Percentiles rank a stretch among this genome's conserved stretches.
phyloP scores from a whole-genome alignment of 2,888 invertebrate species.

The Drosophila stalkeri region DNA sequence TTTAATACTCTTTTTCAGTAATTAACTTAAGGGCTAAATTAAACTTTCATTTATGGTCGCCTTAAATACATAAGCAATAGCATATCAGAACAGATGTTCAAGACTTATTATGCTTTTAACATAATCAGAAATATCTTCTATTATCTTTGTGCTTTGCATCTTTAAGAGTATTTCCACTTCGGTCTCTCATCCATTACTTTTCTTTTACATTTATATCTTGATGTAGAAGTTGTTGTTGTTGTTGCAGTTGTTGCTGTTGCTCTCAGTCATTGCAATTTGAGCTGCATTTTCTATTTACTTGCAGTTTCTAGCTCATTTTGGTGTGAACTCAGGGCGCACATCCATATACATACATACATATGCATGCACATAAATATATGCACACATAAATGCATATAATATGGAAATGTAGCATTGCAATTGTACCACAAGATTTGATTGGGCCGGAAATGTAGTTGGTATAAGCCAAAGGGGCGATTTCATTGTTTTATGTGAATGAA shows the following conservation, averaged over 20 bases:
- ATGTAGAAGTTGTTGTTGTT: neutral
- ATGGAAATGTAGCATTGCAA: slow-evolving; percentile 33
- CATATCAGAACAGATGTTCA: neutral
- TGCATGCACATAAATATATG: neutral
- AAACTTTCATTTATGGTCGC: neutral
- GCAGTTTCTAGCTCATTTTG: slow-evolving; percentile 70
- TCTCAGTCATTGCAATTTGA: slow-evolving; percentile 47
- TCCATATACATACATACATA: slow-evolving; percentile 1
- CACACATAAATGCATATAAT: slow-evolving; percentile 20
- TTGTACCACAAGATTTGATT: slow-evolving; percentile 31
- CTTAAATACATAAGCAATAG: neutral
- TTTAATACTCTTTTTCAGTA: too few species aligned
- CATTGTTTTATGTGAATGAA: neutral
- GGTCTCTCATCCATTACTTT: neutral
- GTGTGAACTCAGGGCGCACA: slow-evolving; percentile 56
- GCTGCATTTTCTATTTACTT: slow-evolving; percentile 76
- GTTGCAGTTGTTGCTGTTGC: neutral
- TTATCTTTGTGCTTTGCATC: neutral
- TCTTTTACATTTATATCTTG: slow-evolving; percentile 22
- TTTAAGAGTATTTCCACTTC: neutral
- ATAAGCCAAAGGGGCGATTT: neutral
- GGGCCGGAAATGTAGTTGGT: slow-evolving; percentile 33
- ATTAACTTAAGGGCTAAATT: too few species aligned
- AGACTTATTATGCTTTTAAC: neutral
- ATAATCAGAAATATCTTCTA: neutral